Evolutionary conservation across 2,888 invertebrate species (phyloP), one percentile per base, ranked within the genome.

Genomic region (Smittia aterrima): DNA sequence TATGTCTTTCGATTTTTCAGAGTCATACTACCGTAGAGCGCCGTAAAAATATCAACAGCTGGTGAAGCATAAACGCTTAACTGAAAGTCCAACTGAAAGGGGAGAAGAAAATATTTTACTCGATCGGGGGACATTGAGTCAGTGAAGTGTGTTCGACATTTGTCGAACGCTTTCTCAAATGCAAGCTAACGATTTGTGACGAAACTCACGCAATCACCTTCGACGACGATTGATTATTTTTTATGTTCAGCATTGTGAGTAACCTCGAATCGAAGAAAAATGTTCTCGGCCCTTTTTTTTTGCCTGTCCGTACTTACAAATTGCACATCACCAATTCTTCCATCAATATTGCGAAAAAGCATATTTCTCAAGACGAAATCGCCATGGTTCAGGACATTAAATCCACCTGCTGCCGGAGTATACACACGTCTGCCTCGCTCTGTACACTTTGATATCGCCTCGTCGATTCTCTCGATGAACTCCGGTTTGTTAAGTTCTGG

Each of bases 331-430:
- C 78, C 76, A 3, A 81, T 76, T 75, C 78, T 79, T 40, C 79
- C 80, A 64, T 78, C 75, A 47, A 81, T 81, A 22, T 79, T 79
- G 18, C 38, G 66, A 75, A 82, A 82, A 78, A 83, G 79, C 78
- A 83, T 81, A 77, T 83, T 83, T 75, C 82, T 83, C 7, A 80
- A 77, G 82, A 82, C 82, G 16, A 82, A 78, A 77, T 83, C 83
- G 9, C 83, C 83, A 75, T 83, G 83, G 76, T 82, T 82, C 66
- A 83, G 76, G n/a, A 83, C 82, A 75, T 81, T 80, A 75, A 81
- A 82, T 11, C 72, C 74, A 38, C 74, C 62, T 20, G 54, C 75
- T 40, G 38, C 1, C 11, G 54, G n/a, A 7, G 47, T 72, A 66
- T 40, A 75, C 1, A 75, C 58, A 41, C 66, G 40, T 24, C 54